Evolutionary conservation across 2,113 vertebrate genomes (phyloP).

Genomic region (Lagopus leucura): DNA sequence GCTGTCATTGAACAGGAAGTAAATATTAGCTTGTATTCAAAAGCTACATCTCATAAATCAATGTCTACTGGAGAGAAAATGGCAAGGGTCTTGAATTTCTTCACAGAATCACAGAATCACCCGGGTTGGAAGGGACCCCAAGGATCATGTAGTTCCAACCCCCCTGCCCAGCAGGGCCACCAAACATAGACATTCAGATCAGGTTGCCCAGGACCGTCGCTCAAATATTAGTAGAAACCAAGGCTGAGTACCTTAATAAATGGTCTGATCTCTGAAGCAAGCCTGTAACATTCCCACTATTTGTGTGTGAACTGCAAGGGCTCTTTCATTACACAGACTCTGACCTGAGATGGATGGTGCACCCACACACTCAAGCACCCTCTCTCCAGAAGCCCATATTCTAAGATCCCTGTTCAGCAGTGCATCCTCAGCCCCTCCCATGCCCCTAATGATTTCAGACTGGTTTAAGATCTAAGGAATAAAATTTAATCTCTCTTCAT

Average conservation of each 20-base stretch:
- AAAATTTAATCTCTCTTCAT: background rate
- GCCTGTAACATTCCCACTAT: background rate
- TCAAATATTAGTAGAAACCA: background rate
- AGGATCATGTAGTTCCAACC: too few relatives aligned
- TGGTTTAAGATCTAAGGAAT: background rate
- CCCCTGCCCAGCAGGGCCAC: too few relatives aligned
- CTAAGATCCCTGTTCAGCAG: background rate
- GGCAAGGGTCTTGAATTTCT: background rate
- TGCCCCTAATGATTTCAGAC: background rate
- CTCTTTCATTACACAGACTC: background rate
- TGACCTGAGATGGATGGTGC: fast-evolving
- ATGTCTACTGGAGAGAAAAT: background rate
- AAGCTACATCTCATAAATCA: background rate
- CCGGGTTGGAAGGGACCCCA: too few relatives aligned
- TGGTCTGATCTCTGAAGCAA: background rate
- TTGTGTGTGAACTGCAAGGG: background rate
- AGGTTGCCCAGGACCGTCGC: too few relatives aligned
- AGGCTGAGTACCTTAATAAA: background rate
- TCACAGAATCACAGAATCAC: too few relatives aligned
- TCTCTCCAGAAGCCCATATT: fast-evolving
- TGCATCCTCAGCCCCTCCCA: background rate
- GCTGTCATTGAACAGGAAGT: background rate
- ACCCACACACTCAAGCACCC: fast-evolving
- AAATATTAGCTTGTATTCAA: background rate
- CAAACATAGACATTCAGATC: too few relatives aligned